Conservation (phyloP, 1,140 invertebrate genomes). For the Drosophila subobscura region DNA sequence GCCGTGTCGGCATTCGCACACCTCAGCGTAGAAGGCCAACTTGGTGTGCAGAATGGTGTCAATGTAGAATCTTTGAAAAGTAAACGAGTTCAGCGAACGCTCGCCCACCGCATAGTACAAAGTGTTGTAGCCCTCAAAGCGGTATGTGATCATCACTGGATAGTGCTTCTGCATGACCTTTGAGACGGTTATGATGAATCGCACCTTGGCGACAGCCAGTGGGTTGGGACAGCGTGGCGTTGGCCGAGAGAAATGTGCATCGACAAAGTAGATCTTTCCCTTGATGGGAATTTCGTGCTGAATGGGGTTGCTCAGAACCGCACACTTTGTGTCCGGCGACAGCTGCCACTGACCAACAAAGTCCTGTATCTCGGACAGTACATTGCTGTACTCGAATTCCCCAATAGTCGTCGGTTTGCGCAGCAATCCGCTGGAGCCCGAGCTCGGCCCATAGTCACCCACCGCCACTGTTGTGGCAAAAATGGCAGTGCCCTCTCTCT, state of each 20-base stretch:
- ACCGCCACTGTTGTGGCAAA: no score
- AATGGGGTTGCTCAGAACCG: conserved; percentile 52
- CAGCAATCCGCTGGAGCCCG: conserved; percentile 25
- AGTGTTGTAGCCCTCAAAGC: conserved; percentile 67
- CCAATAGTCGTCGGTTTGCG: conserved; percentile 39
- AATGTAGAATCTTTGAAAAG: conserved; percentile 69
- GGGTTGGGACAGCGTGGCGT: conserved; percentile 69
- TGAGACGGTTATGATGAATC: conserved; percentile 64
- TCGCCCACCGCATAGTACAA: conserved; percentile 65
- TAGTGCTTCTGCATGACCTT: conserved; percentile 47
- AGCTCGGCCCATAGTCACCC: not conserved
- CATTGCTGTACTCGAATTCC: conserved; percentile 54
- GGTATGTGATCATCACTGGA: conserved; percentile 73
- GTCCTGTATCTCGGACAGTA: conserved; percentile 53
- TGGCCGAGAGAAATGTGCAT: conserved; percentile 72
- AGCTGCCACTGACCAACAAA: conserved; percentile 57
- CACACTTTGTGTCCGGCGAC: conserved; percentile 65
- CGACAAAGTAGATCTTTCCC: conserved; percentile 63
- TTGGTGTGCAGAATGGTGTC: conserved; percentile 69
- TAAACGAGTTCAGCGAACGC: conserved; percentile 17
- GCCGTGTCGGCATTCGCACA: conserved; percentile 66
- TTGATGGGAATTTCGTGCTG: conserved; percentile 48
- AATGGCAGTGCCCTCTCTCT: not conserved
- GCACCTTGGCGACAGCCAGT: conserved; percentile 68
- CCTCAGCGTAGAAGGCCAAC: conserved; percentile 58